phyloP scores from a whole-genome alignment of 1,140 invertebrate genomes.

The Conus ventricosus region DNA sequence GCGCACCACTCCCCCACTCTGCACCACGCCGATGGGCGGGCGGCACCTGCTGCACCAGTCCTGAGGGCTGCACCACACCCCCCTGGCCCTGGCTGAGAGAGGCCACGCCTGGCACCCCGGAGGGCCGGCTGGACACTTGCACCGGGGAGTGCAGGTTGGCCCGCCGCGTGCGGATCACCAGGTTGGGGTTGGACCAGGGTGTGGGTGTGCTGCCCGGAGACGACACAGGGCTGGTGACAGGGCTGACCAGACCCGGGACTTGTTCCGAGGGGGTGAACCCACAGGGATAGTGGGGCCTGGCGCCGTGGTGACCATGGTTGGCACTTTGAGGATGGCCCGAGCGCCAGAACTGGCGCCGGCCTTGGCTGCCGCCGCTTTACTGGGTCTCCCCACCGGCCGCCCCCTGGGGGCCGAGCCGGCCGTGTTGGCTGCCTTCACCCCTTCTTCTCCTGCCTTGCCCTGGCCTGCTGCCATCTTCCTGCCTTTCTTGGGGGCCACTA shows the following conservation, averaged over 20 bases:
- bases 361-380: not conserved
- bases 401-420: not conserved
- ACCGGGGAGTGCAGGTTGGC: slow-evolving; percentile 69
- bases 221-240: slow-evolving; percentile 28
- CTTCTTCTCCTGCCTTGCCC: not conserved
- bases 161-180: slow-evolving; percentile 77
- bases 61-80: not conserved
- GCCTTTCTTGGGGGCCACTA: not conserved
- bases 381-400: not conserved
- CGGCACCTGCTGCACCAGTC: not conserved
- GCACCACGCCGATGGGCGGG: not conserved
- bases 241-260: slow-evolving; percentile 37
- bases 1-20: slow-evolving; percentile 10
- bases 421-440: not conserved
- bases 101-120: slow-evolving; percentile 8
- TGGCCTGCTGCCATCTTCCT: not conserved
- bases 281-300: not conserved
- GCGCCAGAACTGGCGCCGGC: not conserved
- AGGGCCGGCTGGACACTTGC: slow-evolving; percentile 9
- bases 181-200: slow-evolving; percentile 77
- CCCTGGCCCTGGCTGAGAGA: not conserved
- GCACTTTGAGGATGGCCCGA: slow-evolving; percentile 27
- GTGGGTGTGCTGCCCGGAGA: slow-evolving; percentile 46
- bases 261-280: slow-evolving; percentile 29
- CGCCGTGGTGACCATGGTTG: not conserved